A percentile compares a stretch with the other conserved stretches of the same genome.
phyloP scores from a whole-genome alignment of 2,888 invertebrate genomes.

The Fragum whitleyi region DNA sequence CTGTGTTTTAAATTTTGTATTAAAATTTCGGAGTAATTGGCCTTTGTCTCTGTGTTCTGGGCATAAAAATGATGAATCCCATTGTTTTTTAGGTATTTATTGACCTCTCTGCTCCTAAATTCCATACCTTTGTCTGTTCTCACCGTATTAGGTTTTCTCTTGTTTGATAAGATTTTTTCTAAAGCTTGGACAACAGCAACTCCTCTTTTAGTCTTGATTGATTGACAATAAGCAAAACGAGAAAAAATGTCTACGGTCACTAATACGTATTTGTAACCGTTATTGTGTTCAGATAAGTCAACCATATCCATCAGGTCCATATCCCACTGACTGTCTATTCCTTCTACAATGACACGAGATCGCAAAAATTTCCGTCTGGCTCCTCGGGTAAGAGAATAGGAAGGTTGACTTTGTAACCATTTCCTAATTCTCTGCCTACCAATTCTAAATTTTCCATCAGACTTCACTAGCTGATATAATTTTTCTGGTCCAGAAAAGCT shows the following conservation, averaged over 20 bases:
- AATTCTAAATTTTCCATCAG: constrained; percentile 40
- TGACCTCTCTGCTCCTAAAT: constrained; percentile 24
- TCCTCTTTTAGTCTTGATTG: constrained; percentile 34
- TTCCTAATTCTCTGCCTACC: constrained; percentile 31
- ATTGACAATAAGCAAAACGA: constrained; percentile 25
- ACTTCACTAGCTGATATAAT: constrained; percentile 36
- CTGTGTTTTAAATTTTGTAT: constrained; percentile 47
- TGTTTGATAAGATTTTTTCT: not conserved
- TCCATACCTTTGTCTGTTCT: constrained; percentile 40
- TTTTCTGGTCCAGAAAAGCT: constrained; percentile 38
- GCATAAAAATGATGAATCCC: constrained; percentile 41
- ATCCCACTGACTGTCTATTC: constrained; percentile 46
- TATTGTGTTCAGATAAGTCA: constrained; percentile 27
- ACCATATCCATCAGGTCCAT: constrained; percentile 48
- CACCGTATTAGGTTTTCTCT: constrained; percentile 23
- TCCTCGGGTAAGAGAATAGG: constrained; percentile 40
- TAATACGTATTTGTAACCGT: constrained; percentile 40
- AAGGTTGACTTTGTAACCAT: constrained; percentile 50
- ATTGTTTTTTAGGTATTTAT: constrained; percentile 25
- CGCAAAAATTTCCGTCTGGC: constrained; percentile 32
- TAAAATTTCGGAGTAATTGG: constrained; percentile 40
- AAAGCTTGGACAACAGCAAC: constrained; percentile 19
- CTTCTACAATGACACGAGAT: not conserved
- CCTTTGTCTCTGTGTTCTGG: constrained; percentile 49
- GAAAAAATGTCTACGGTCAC: constrained; percentile 43